A percentile compares a stretch with the other conserved stretches of the same genome.
These are phyloP conservation scores for Cryptomyrus ogoouensis DNA, from an alignment of 2,113 vertebrate species.

Conservation along the genomic window DNA sequence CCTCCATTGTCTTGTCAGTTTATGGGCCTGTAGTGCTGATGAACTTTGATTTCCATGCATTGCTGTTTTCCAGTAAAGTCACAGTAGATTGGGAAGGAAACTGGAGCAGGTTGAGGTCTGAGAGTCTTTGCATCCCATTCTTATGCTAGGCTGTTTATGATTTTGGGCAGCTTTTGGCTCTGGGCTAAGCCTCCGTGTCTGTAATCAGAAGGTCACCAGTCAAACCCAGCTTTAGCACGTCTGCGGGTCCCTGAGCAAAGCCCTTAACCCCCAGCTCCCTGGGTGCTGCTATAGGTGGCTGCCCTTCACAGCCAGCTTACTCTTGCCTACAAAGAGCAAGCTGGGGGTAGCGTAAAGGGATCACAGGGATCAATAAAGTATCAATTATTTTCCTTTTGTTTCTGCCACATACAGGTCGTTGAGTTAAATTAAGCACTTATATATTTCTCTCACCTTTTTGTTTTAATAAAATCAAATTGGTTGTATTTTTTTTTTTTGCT, in stretches of 20 bases:
- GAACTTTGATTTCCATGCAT: neutral
- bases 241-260: no score
- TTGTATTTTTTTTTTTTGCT: neutral
- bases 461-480: neutral
- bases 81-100: neutral
- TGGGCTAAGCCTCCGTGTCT: no score
- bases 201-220: no score
- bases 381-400: neutral
- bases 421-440: neutral
- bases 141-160: neutral
- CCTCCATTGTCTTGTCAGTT: neutral
- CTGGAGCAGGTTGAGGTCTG: neutral
- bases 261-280: no score
- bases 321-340: no score
- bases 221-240: no score
- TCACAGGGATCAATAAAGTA: no score
- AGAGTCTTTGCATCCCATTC: neutral
- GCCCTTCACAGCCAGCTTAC: no score
- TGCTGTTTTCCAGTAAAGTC: neutral
- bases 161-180: no score
- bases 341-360: no score
- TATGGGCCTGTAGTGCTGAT: neutral
- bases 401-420: neutral
- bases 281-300: no score
- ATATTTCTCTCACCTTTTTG: neutral